A percentile compares a stretch with the other conserved stretches of the same genome.
Conservation (phyloP, 2,113 vertebrate genomes). For the Elephantulus edwardii region DNA sequence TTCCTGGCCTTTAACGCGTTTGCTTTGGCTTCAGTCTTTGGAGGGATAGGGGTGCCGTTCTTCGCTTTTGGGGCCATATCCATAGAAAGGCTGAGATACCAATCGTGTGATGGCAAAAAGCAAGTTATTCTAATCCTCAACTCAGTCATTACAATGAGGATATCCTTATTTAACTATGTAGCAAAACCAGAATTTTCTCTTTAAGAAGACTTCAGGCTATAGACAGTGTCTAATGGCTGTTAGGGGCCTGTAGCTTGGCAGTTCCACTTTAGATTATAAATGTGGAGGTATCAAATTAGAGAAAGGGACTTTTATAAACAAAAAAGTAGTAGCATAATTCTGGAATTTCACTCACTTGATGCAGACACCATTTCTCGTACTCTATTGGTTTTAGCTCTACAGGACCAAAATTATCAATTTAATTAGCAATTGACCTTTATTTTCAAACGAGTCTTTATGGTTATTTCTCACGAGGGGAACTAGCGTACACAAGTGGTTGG, state of each 20-base stretch:
- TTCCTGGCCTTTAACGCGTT: no score
- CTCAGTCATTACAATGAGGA: no score
- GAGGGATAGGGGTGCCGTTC: no score
- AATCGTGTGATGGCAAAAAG: background rate
- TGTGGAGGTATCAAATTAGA: background rate
- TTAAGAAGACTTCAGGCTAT: background rate
- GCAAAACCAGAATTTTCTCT: slow-evolving; percentile 12
- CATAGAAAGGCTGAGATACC: no score
- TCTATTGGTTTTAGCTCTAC: background rate
- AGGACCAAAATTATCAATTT: background rate
- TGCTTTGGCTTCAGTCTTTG: no score
- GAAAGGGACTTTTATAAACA: background rate
- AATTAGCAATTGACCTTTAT: background rate
- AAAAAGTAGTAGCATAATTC: background rate
- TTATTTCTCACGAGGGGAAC: background rate
- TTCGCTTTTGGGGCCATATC: no score
- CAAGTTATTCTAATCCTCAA: no score
- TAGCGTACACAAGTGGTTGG: background rate
- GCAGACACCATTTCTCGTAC: background rate
- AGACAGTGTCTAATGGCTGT: background rate
- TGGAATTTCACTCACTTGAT: background rate
- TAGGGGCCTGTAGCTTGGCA: background rate
- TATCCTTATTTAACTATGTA: no score
- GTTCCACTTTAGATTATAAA: background rate
- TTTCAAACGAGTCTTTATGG: background rate